phyloP scores from a whole-genome alignment of 2,888 invertebrate genomes.

The Lepetodrilus schrolli region DNA sequence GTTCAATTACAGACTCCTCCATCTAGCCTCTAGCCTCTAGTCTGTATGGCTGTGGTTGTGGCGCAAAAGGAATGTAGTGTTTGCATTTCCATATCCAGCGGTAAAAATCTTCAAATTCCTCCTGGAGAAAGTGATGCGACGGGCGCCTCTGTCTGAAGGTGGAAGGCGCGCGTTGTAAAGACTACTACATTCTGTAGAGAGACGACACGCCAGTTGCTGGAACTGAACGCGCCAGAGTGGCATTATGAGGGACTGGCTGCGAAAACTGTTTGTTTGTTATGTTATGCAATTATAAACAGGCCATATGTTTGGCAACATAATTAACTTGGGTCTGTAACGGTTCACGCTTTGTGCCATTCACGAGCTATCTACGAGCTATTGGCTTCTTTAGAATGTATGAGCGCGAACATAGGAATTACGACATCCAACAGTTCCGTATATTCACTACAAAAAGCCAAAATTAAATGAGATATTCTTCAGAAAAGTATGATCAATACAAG shows the following conservation, averaged over 20 bases:
- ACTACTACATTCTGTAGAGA: neutral
- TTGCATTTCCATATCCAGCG: neutral
- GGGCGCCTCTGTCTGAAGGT: neutral
- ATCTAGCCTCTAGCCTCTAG: neutral
- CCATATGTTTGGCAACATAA: too few species aligned
- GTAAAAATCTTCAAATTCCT: constrained; percentile 23
- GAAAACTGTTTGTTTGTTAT: too few species aligned
- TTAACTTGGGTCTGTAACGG: too few species aligned
- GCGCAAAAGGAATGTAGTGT: neutral
- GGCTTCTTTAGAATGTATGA: too few species aligned
- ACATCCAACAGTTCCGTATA: too few species aligned
- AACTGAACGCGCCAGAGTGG: neutral
- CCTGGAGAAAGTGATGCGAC: neutral
- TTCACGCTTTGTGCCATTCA: too few species aligned
- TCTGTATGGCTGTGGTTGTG: neutral
- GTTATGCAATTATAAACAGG: too few species aligned
- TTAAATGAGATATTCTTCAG: too few species aligned
- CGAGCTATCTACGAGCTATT: too few species aligned
- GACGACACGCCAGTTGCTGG: neutral
- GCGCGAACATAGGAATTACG: too few species aligned
- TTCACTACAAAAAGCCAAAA: too few species aligned
- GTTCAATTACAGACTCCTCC: neutral
- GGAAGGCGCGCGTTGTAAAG: neutral
- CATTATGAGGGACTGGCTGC: neutral
- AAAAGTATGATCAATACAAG: too few species aligned